Percentiles rank a stretch among this genome's conserved stretches.
Conservation (phyloP, 2,888 invertebrate species). For the Heliconius ethilla region DNA sequence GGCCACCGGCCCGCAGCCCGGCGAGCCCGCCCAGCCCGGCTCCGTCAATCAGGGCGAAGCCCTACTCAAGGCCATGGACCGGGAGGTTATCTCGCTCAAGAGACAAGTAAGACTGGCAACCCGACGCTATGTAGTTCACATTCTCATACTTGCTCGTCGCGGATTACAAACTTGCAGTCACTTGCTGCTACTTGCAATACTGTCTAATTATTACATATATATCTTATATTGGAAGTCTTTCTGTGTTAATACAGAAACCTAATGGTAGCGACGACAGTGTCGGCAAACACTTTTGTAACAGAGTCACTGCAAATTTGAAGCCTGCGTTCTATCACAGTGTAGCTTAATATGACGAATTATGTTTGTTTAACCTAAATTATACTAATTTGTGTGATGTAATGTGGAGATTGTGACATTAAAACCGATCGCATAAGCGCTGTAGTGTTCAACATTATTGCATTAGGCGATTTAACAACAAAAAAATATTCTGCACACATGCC, state of each 20-base stretch:
- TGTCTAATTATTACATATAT: not conserved
- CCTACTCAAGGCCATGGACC: conserved; percentile 95
- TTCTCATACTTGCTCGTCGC: conserved; percentile 66
- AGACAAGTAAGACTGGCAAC: conserved; percentile 92
- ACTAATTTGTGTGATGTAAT: conserved; percentile 61
- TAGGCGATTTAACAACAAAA: conserved; percentile 48
- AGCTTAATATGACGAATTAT: conserved; percentile 23
- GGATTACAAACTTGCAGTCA: conserved; percentile 39
- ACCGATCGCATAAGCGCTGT: conserved; percentile 34
- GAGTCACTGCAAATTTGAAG: conserved; percentile 26
- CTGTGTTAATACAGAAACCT: not conserved
- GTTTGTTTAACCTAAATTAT: conserved; percentile 30
- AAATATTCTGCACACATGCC: conserved; percentile 77
- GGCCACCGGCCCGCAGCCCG: conserved; percentile 88
- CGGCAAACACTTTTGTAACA: not conserved
- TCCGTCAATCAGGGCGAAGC: conserved; percentile 87
- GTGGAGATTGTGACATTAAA: conserved; percentile 66
- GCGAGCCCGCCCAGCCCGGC: conserved; percentile 77
- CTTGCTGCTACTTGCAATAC: conserved; percentile 15
- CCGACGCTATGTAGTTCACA: conserved; percentile 64
- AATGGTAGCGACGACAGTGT: not conserved
- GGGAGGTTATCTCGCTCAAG: conserved; percentile 96
- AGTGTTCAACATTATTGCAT: conserved; percentile 40
- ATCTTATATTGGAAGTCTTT: not conserved
- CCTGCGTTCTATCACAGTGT: conserved; percentile 13